Evolutionary conservation across 1,140 invertebrate genomes (phyloP), one percentile per base, ranked within the genome.

Genomic region (Trichonephila inaurata): DNA sequence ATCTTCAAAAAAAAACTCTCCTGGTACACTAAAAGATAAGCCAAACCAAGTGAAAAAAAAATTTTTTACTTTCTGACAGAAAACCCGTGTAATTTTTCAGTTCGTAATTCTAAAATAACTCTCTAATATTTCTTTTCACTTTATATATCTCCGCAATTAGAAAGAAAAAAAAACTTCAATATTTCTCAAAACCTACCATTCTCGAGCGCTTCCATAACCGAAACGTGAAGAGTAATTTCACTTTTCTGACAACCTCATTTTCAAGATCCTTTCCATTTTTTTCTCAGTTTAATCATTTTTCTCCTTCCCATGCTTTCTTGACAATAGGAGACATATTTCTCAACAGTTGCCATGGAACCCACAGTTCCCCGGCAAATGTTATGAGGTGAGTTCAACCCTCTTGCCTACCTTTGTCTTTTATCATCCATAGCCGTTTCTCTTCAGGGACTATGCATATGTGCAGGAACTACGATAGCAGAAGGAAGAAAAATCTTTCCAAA

Each of bases 351-450:
- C 72, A 77, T 16, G 72, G 24, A 77, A 77, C 33, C 72, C 12
- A 16, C 24, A 33, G 16, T 19, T 33, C 28, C 24, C 69, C 12
- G 28, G 28, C 28, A 77, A 51, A 51, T 77, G 28, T 14, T 77
- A 18, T 40, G 72, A 12, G 72, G 72, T 40, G 28, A 28, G 72
- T 40, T 77, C 72, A 40, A 19, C 28, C 69, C 66, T 14, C 12
- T 69, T 69, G 21, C 66, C 28, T 77, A 33, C 72, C 72, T 77
- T 77, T 77, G 72, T 28, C 28, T 77, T 77, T 77, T 77, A 77
- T 77, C 72, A 77, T 77, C 72, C 72, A 5, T 40, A 5, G 28
- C 72, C 28, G 1, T 12, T 40, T 77, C 16, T 40, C 72, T 77
- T 0, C 5, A 16, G 69, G 28, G 28, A 40, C 18, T 77, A 18